A percentile compares a stretch with the other conserved stretches of the same genome.
Conservation (phyloP, 2,888 invertebrate species). For the Ecliptopera silaceata region DNA sequence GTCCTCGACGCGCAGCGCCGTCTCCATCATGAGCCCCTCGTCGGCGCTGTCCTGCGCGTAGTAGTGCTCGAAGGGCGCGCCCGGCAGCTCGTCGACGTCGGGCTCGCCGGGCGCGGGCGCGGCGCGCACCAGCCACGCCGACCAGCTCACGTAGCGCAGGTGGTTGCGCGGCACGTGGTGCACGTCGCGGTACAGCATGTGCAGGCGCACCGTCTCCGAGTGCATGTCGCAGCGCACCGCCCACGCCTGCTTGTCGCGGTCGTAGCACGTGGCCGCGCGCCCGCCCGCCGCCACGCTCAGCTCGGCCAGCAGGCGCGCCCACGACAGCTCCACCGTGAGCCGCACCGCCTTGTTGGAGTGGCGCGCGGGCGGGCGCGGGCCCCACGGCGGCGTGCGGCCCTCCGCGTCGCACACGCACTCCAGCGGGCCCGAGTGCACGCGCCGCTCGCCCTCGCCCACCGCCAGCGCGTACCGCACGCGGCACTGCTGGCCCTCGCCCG, state of each 20-base stretch:
- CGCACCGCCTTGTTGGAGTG: constrained; percentile 86
- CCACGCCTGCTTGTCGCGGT: constrained; percentile 92
- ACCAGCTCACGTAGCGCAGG: constrained; percentile 87
- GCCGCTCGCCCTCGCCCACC: constrained; percentile 86
- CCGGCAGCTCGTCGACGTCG: constrained; percentile 86
- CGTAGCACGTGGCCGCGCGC: constrained; percentile 86
- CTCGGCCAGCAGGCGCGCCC: constrained; percentile 85
- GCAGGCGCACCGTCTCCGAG: constrained; percentile 88
- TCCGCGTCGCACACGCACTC: constrained; percentile 88
- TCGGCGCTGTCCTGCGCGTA: constrained; percentile 91
- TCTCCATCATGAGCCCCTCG: constrained; percentile 92
- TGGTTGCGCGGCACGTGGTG: constrained; percentile 91
- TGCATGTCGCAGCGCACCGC: constrained; percentile 89
- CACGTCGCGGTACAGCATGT: constrained; percentile 89
- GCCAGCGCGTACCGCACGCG: constrained; percentile 88
- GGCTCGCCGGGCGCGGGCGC: constrained; percentile 81
- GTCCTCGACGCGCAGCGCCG: constrained; percentile 88
- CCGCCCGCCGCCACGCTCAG: constrained; percentile 82
- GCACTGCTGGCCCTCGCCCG: constrained; percentile 92
- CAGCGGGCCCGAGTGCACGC: constrained; percentile 86
- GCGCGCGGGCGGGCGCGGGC: constrained; percentile 84
- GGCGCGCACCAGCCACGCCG: constrained; percentile 85
- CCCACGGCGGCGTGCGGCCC: constrained; percentile 88
- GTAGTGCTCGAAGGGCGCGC: constrained; percentile 90
- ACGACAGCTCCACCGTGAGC: constrained; percentile 88